Percentiles rank a stretch among this genome's conserved stretches.
Conservation (phyloP, 2,113 vertebrate genomes). For the Spilogale gracilis region DNA sequence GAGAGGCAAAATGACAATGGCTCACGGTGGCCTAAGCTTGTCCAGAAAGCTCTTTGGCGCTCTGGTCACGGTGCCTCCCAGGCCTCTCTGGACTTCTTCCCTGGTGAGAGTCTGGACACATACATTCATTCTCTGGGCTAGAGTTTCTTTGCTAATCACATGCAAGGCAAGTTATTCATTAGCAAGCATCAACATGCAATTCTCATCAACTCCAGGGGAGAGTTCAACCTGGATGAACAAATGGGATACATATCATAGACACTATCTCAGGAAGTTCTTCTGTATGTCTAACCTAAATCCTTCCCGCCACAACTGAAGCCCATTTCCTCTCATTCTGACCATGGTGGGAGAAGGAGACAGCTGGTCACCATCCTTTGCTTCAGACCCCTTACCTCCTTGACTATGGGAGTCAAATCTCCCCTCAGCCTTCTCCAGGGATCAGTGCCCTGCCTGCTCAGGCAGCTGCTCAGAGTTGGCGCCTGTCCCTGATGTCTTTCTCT, state of each 20-base stretch:
- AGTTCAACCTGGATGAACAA: slow-evolving; percentile 74
- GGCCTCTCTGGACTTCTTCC: slow-evolving; percentile 28
- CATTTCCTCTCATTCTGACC: slow-evolving; percentile 77
- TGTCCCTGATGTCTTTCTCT: slow-evolving; percentile 40
- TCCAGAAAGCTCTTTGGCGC: not conserved
- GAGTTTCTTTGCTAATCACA: slow-evolving; percentile 44
- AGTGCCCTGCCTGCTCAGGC: not conserved
- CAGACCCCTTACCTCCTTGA: slow-evolving; percentile 76
- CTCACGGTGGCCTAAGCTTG: not conserved
- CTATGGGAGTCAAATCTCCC: not conserved
- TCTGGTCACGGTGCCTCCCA: not conserved
- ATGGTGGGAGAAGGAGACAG: slow-evolving; percentile 39
- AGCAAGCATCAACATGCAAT: slow-evolving; percentile 67
- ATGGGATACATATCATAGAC: slow-evolving; percentile 59
- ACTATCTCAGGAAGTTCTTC: slow-evolving; percentile 77
- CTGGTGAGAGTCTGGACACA: slow-evolving; percentile 4
- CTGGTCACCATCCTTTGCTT: not conserved
- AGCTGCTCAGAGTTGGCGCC: slow-evolving; percentile 61
- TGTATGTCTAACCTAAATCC: slow-evolving; percentile 79
- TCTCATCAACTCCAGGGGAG: slow-evolving; percentile 71
- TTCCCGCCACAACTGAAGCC: slow-evolving; percentile 75
- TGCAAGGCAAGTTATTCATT: slow-evolving; percentile 69
- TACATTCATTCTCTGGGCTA: not conserved
- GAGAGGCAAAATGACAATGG: not conserved
- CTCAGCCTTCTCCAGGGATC: not conserved